Conservation (phyloP, 2,888 invertebrate genomes). For the Perizoma affinitatum region DNA sequence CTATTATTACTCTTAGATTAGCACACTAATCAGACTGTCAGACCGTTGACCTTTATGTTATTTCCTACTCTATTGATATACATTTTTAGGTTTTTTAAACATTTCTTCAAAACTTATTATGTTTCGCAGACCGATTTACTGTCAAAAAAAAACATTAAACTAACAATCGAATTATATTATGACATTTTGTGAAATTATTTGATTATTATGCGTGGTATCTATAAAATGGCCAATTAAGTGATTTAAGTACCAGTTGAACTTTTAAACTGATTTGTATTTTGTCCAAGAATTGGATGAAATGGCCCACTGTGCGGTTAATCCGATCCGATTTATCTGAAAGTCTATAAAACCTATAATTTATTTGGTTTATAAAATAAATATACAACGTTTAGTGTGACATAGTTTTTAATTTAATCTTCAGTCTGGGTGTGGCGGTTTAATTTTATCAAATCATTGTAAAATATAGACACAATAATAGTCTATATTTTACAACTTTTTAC, state of each 20-base stretch:
- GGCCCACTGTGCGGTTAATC: constrained; percentile 4
- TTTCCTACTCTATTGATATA: no score
- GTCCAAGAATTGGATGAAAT: constrained; percentile 16
- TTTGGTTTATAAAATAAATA: constrained; percentile 1
- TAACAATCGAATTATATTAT: constrained; percentile 45
- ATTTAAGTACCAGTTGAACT: constrained; percentile 43
- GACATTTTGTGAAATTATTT: constrained; percentile 50
- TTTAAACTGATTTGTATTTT: constrained; percentile 26
- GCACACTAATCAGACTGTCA: no score
- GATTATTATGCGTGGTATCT: constrained; percentile 46
- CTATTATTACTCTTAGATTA: no score
- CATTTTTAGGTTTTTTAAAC: no score
- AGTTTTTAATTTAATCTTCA: constrained; percentile 1
- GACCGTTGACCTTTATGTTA: no score
- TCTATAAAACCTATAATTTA: constrained; percentile 19
- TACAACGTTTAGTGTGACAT: not conserved
- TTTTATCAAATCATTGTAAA: no score
- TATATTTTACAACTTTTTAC: no score
- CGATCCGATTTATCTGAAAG: constrained; percentile 6
- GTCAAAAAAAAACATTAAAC: constrained; percentile 1
- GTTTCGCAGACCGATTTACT: not conserved
- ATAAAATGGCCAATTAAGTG: constrained; percentile 42
- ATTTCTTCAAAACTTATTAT: no score
- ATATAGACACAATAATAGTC: no score
- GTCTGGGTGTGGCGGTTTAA: not conserved